phyloP scores from a whole-genome alignment of 2,797 vertebrate species.

The Eleutherodactylus coqui region DNA sequence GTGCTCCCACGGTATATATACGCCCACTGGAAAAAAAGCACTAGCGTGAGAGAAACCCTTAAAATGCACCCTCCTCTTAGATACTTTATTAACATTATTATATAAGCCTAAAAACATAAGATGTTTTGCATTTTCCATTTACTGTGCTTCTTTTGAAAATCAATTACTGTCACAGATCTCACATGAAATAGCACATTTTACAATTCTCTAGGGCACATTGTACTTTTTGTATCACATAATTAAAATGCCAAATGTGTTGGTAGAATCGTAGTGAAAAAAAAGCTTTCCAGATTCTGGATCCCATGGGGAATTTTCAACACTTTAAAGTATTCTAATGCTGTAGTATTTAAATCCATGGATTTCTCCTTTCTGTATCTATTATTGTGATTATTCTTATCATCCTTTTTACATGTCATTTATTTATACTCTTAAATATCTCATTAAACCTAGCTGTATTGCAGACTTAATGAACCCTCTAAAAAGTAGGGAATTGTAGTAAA shows the following conservation, averaged over 20 bases:
- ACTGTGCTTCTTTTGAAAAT: constrained; percentile 9
- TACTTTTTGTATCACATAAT: constrained; percentile 24
- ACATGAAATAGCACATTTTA: constrained; percentile 31
- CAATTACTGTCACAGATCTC: constrained; percentile 42
- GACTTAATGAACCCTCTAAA: constrained; percentile 1
- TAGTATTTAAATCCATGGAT: neutral
- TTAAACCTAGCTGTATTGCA: neutral
- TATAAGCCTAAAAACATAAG: neutral
- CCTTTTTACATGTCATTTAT: constrained; percentile 1
- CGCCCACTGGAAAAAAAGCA: no score
- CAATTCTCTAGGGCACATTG: constrained; percentile 7
- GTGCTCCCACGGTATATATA: no score
- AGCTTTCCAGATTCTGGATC: neutral
- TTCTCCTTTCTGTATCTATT: neutral
- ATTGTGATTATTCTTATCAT: constrained; percentile 9
- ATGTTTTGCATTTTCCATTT: constrained; percentile 24
- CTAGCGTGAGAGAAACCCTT: no score
- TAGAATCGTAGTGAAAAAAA: neutral
- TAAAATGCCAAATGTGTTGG: constrained; percentile 16
- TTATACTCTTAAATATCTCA: neutral
- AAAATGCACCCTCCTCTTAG: no score
- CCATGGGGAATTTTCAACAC: neutral
- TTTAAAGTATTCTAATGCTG: neutral
- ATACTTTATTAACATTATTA: neutral
- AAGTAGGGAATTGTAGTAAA: constrained; percentile 36